These are phyloP conservation scores for Apogon talboti DNA, from an alignment of 2,797 vertebrate species.

Conservation along the genomic window DNA sequence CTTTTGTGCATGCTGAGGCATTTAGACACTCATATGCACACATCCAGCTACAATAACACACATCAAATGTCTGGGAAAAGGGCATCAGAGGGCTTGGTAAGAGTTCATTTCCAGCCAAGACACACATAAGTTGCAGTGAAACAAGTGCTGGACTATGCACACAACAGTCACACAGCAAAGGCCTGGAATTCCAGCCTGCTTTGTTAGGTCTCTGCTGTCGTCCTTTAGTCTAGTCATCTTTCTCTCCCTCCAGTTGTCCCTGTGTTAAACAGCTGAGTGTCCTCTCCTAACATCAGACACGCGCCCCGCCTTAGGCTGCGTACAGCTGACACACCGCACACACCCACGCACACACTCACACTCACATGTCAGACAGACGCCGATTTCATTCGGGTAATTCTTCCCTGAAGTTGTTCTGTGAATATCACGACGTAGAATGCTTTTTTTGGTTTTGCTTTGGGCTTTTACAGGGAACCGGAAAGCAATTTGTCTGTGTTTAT, in stretches of 20 bases:
- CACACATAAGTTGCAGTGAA: slow-evolving; percentile 9
- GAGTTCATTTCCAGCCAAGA: slow-evolving; percentile 7
- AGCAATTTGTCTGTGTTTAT: slow-evolving; percentile 27
- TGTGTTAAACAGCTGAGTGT: slow-evolving; percentile 51
- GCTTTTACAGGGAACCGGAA: not conserved
- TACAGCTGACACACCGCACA: slow-evolving; percentile 25
- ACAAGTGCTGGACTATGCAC: slow-evolving; percentile 1
- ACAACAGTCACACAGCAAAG: slow-evolving; percentile 17
- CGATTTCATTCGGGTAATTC: not conserved
- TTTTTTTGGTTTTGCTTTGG: not conserved
- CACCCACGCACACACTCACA: slow-evolving; percentile 2
- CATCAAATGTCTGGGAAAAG: slow-evolving; percentile 35
- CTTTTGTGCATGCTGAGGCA: not conserved
- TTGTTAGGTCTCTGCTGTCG: slow-evolving; percentile 20
- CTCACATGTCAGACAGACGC: slow-evolving; percentile 1
- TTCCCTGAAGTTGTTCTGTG: not conserved
- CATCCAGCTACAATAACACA: not conserved
- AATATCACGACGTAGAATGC: slow-evolving; percentile 2
- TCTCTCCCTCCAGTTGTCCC: slow-evolving; percentile 43
- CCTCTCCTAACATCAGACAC: slow-evolving; percentile 39
- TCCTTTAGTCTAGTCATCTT: slow-evolving; percentile 22
- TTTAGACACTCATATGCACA: not conserved
- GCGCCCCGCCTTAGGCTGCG: slow-evolving; percentile 14
- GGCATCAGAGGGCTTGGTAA: slow-evolving; percentile 15
- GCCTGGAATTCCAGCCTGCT: slow-evolving; percentile 37